phyloP scores from a whole-genome alignment of 2,113 vertebrate species.

The Todiramphus saurophagus region DNA sequence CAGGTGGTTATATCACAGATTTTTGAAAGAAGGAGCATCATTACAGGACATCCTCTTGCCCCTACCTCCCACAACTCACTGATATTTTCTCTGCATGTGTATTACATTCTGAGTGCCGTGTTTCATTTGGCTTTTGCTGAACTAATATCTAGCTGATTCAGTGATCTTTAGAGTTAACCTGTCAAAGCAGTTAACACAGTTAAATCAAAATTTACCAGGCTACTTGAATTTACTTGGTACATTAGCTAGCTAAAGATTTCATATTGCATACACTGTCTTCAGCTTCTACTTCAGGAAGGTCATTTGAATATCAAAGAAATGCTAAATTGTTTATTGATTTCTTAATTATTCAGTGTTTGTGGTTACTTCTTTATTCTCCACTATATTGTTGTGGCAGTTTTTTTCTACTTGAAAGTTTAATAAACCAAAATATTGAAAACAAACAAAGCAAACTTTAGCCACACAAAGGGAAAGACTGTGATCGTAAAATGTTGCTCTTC shows the following conservation, averaged over 20 bases:
- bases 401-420: neutral
- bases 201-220: conserved; percentile 44
- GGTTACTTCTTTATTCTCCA: neutral
- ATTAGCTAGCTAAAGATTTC: conserved; percentile 23
- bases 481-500: neutral
- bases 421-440: neutral
- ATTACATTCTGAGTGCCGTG: neutral
- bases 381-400: neutral
- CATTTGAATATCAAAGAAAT: conserved; percentile 37
- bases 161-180: conserved; percentile 29
- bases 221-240: conserved; percentile 43
- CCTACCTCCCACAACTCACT: neutral
- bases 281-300: conserved; percentile 28
- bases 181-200: conserved; percentile 4
- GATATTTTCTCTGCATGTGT: neutral
- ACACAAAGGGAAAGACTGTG: neutral
- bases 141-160: conserved; percentile 3
- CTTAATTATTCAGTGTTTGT: conserved; percentile 45
- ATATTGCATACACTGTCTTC: neutral
- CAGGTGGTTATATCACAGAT: neutral
- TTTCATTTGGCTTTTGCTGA: conserved; percentile 16
- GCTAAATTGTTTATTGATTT: conserved; percentile 59
- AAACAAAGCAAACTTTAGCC: neutral
- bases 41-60: neutral
- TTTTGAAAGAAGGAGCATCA: neutral